These are phyloP conservation scores for Erebia palarica DNA, from an alignment of 2,888 invertebrate species.

Conservation along the genomic window DNA sequence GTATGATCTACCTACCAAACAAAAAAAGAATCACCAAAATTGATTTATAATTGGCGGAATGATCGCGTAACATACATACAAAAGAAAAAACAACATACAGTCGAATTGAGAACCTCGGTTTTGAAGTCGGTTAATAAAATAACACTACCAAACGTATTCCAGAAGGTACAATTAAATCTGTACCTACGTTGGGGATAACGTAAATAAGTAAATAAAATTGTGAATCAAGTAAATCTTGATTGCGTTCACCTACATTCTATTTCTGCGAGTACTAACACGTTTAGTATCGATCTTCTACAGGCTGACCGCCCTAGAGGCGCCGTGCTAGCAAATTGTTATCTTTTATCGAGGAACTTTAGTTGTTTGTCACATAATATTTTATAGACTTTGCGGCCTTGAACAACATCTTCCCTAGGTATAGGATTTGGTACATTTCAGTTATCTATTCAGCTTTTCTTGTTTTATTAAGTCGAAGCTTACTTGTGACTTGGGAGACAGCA, in stretches of 20 bases:
- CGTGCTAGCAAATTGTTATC: constrained; percentile 47
- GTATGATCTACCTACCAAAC: too few species aligned
- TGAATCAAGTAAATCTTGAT: constrained; percentile 32
- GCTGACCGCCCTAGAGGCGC: constrained; percentile 58
- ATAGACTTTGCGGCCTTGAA: neutral
- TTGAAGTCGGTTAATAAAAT: too few species aligned
- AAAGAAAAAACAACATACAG: too few species aligned
- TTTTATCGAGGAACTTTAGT: constrained; percentile 50
- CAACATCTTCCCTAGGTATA: neutral
- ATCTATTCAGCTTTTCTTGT: too few species aligned
- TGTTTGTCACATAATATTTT: constrained; percentile 18
- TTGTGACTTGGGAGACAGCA: too few species aligned
- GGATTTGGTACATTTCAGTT: neutral
- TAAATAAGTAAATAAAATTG: constrained; percentile 16
- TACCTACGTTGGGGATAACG: neutral
- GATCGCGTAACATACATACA: too few species aligned
- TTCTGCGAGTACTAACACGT: constrained; percentile 38
- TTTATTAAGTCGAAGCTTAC: too few species aligned
- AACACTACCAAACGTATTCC: neutral
- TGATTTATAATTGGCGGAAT: too few species aligned
- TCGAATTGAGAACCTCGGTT: too few species aligned
- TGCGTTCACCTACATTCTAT: constrained; percentile 55
- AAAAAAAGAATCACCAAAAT: too few species aligned
- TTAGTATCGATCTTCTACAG: constrained; percentile 54
- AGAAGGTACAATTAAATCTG: neutral